Evolutionary conservation across 2,797 vertebrate genomes (phyloP).

Genomic region (Sebastes baramenuke): DNA sequence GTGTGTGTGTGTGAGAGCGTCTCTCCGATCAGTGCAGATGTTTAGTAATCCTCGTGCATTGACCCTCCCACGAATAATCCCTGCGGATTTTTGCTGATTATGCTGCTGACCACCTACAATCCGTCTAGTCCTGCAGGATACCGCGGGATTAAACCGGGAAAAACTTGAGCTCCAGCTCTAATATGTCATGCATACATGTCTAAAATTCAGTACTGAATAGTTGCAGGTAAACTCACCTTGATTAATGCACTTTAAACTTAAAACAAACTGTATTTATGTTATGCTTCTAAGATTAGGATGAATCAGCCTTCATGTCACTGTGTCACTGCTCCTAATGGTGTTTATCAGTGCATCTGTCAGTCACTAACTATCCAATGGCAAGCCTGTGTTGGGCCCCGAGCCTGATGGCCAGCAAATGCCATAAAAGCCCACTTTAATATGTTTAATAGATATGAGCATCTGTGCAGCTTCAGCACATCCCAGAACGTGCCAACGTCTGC

Average conservation of each 20-base stretch:
- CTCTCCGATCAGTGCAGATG: conserved; percentile 75
- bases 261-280: neutral
- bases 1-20: conserved; percentile 9
- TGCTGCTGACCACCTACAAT: conserved; percentile 52
- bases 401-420: conserved; percentile 12
- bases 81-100: conserved; percentile 72
- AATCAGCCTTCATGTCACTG: neutral
- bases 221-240: neutral
- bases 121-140: conserved; percentile 14
- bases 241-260: neutral
- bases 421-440: conserved; percentile 42
- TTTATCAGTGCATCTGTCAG: conserved; percentile 55
- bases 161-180: neutral
- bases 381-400: neutral
- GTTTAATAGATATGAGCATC: conserved; percentile 45
- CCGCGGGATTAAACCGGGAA: conserved; percentile 3
- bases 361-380: conserved; percentile 2
- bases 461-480: conserved; percentile 36
- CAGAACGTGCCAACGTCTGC: conserved; percentile 1
- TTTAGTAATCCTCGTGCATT: conserved; percentile 73
- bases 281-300: neutral
- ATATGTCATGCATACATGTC: neutral
- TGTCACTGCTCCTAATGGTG: neutral
- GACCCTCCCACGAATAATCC: conserved; percentile 76
- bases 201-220: neutral